Evolutionary conservation across 2,797 vertebrate genomes (phyloP).

Genomic region (Epinephelus coioides): DNA sequence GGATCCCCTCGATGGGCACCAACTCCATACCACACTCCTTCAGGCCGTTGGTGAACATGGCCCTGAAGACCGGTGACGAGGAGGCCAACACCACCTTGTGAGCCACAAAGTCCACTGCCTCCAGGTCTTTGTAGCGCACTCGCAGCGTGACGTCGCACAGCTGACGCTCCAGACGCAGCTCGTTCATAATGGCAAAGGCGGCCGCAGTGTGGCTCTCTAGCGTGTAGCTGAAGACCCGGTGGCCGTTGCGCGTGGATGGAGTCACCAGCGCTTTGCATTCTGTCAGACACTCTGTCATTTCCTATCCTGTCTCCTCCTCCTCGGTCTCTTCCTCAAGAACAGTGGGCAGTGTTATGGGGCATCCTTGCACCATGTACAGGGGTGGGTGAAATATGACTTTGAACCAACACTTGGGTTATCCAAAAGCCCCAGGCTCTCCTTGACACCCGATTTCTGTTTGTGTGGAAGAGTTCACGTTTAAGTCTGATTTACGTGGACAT

Average conservation of each 20-base stretch:
- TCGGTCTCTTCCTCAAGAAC: constrained; percentile 77
- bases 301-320: constrained; percentile 75
- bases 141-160: constrained; percentile 94
- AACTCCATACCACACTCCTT: constrained; percentile 94
- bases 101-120: constrained; percentile 92
- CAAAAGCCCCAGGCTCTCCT: constrained; percentile 8
- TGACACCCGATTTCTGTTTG: constrained; percentile 11
- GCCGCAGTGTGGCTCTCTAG: constrained; percentile 94
- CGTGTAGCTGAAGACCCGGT: constrained; percentile 94
- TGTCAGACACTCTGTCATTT: constrained; percentile 87
- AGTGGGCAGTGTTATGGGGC: constrained; percentile 45
- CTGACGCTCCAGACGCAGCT: constrained; percentile 90
- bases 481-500: constrained; percentile 38
- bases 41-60: constrained; percentile 96
- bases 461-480: constrained; percentile 21
- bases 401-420: constrained; percentile 2
- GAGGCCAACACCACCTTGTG: constrained; percentile 96
- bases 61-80: constrained; percentile 93
- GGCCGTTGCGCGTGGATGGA: constrained; percentile 91
- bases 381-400: constrained; percentile 45
- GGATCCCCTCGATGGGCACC: constrained; percentile 95
- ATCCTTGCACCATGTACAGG: constrained; percentile 67
- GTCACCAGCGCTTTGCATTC: constrained; percentile 96
- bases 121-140: constrained; percentile 89
- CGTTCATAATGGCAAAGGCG: constrained; percentile 95